phyloP scores from a whole-genome alignment of 92 coral and sea anemone genomes.

The Montipora capitata region DNA sequence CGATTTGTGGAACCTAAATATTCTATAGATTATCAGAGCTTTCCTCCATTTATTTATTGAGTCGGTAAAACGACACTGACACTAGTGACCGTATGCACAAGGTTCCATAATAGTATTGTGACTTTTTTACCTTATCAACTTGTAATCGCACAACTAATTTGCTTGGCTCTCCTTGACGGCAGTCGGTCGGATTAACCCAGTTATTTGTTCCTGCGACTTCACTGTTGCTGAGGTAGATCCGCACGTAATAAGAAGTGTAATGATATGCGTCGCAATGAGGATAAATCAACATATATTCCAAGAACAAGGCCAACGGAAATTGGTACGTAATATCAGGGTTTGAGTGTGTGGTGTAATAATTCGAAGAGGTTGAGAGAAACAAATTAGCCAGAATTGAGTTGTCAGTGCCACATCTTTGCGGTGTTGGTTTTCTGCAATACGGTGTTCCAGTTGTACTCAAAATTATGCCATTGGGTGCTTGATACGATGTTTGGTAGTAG shows the following conservation, averaged over 20 bases:
- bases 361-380: conserved; percentile 45
- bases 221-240: conserved; percentile 60
- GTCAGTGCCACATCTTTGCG: conserved; percentile 45
- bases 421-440: conserved; percentile 40
- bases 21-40: too few species aligned
- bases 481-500: conserved; percentile 73
- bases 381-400: conserved; percentile 70
- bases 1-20: too few species aligned
- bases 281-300: conserved; percentile 87
- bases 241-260: conserved; percentile 70
- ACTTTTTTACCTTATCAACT: conserved; percentile 82
- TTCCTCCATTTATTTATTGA: too few species aligned
- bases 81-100: too few species aligned
- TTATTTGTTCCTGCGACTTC: conserved; percentile 65
- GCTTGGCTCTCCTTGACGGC: conserved; percentile 87
- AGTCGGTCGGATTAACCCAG: conserved; percentile 83
- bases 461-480: conserved; percentile 87
- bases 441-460: conserved; percentile 90
- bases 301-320: conserved; percentile 82
- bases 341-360: conserved; percentile 73
- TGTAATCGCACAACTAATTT: conserved; percentile 71
- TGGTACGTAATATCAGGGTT: conserved; percentile 82
- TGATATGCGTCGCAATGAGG: conserved; percentile 75
- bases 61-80: too few species aligned
- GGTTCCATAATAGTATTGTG: background rate